Percentiles rank a stretch among this genome's conserved stretches.
These are phyloP conservation scores for Eurystomus glaucurus DNA, from an alignment of 2,797 vertebrate genomes.

Conservation along the genomic window DNA sequence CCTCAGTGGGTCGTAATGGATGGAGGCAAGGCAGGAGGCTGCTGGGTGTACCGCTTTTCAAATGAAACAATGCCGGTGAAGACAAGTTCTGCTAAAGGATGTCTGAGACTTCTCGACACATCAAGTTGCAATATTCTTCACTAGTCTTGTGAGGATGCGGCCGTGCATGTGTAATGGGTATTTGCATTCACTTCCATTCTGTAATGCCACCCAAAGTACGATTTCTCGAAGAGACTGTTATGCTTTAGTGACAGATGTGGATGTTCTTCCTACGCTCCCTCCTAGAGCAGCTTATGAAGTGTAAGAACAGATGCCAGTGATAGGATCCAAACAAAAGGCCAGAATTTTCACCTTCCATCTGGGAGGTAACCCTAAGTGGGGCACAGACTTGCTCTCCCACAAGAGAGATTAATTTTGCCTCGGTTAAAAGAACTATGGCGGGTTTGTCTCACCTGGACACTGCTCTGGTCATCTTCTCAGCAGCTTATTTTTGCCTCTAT, in stretches of 20 bases:
- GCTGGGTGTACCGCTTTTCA: neutral
- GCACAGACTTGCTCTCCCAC: neutral
- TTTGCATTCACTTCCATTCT: too few species aligned
- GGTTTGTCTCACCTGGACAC: neutral
- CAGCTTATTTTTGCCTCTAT: neutral
- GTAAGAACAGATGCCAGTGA: neutral
- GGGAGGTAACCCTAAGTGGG: accelerated
- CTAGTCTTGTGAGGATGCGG: neutral
- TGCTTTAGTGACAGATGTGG: neutral
- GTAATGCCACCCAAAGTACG: neutral
- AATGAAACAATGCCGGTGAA: neutral
- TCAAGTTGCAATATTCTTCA: neutral
- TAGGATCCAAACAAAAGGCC: neutral
- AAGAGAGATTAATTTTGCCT: neutral
- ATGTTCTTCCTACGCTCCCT: neutral
- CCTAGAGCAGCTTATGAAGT: neutral
- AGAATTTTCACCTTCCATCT: neutral
- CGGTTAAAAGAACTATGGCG: neutral
- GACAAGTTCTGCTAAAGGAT: neutral
- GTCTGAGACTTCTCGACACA: accelerated
- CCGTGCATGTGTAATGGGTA: accelerated
- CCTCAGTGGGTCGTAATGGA: neutral
- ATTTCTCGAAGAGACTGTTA: neutral
- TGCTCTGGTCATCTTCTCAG: neutral
- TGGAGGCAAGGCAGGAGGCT: neutral